Conservation (phyloP, 2,888 invertebrate genomes). For the Drosophila peninsularis region DNA sequence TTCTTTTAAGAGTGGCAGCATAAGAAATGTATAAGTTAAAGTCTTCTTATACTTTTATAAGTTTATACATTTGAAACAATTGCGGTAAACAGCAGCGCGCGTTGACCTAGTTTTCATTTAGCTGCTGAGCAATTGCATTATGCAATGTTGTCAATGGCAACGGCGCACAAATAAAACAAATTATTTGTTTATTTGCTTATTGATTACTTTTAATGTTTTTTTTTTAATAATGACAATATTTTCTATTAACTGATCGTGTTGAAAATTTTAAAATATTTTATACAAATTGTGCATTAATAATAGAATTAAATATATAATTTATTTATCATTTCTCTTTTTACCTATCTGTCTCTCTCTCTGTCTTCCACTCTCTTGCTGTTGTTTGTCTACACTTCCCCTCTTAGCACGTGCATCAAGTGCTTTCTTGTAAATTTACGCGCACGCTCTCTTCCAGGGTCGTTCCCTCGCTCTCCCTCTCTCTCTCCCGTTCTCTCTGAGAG, state of each 20-base stretch:
- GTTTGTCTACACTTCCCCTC: constrained; percentile 32
- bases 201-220: constrained; percentile 20
- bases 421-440: constrained; percentile 58
- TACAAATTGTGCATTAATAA: background rate
- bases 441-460: constrained; percentile 44
- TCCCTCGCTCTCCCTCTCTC: background rate
- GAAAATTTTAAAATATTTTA: constrained; percentile 2
- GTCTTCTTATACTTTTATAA: background rate
- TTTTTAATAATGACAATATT: background rate
- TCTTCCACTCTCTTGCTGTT: constrained; percentile 1
- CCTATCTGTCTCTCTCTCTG: background rate
- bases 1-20: too few relatives aligned
- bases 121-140: constrained; percentile 37
- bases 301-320: background rate
- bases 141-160: constrained; percentile 49
- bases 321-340: background rate
- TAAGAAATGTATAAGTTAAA: too few relatives aligned
- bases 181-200: constrained; percentile 42
- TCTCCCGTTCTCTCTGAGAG: background rate
- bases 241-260: background rate
- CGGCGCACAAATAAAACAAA: constrained; percentile 13
- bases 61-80: constrained; percentile 9
- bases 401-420: constrained; percentile 44
- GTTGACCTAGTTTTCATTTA: constrained; percentile 45
- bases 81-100: constrained; percentile 13